These are phyloP conservation scores for Mus pahari DNA, from an alignment of 2,113 vertebrate genomes.

Conservation along the genomic window DNA sequence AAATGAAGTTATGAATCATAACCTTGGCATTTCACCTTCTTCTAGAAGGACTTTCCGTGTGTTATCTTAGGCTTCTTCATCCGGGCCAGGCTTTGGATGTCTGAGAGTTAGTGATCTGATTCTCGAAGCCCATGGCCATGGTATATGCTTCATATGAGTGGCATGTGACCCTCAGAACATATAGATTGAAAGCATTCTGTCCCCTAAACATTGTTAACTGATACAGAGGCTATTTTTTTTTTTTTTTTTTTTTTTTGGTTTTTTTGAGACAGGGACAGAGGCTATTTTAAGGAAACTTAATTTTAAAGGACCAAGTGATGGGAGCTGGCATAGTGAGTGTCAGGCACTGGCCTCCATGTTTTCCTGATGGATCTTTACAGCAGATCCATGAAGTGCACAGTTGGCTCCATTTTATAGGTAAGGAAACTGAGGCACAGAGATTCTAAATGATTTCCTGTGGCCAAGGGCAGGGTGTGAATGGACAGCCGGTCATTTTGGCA, in stretches of 20 bases:
- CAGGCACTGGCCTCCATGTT: rapidly evolving
- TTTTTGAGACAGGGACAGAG: too few species aligned
- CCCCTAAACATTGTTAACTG: not conserved
- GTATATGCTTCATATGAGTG: rapidly evolving
- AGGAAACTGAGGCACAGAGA: not conserved
- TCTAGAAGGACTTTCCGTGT: not conserved
- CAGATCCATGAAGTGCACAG: not conserved
- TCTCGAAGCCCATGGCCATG: not conserved
- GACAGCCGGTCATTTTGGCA: not conserved
- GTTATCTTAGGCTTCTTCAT: not conserved
- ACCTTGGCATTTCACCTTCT: not conserved
- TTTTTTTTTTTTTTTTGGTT: too few species aligned
- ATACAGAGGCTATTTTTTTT: not conserved
- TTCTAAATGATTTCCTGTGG: not conserved
- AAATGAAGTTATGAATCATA: not conserved
- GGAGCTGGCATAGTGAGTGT: rapidly evolving
- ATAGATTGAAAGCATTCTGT: not conserved
- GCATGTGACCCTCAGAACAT: not conserved
- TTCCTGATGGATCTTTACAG: not conserved
- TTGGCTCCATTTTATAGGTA: not conserved
- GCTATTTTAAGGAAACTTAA: not conserved
- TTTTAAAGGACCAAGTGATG: not conserved
- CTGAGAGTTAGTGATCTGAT: not conserved
- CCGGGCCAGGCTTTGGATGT: not conserved
- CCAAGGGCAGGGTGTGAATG: not conserved